Evolutionary conservation across 2,888 invertebrate species (phyloP).

Genomic region (Zaprionus lineosus): DNA sequence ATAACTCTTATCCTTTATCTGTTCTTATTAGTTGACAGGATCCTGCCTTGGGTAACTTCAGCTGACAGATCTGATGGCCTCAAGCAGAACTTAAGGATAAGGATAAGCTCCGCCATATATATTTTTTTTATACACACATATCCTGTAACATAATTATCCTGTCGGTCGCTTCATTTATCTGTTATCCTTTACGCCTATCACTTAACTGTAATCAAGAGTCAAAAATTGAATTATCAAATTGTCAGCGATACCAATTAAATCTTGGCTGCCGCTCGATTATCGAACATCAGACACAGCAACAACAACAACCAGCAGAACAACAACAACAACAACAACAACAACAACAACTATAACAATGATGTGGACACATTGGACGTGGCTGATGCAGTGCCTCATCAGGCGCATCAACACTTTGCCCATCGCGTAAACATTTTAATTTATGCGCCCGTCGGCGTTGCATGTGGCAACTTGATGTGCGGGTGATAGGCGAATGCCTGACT

Average conservation of each 20-base stretch:
- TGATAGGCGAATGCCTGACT: no score
- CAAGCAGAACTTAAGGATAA: no score
- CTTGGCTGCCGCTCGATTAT: not conserved
- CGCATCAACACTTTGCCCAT: conserved; percentile 51
- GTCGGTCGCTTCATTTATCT: no score
- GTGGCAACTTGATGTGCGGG: conserved; percentile 5
- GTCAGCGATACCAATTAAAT: conserved; percentile 23
- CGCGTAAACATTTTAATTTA: conserved; percentile 65
- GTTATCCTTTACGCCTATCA: no score
- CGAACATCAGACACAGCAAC: not conserved
- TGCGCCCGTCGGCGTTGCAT: conserved; percentile 42
- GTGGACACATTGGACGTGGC: not conserved
- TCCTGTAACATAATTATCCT: no score
- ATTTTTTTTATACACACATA: no score
- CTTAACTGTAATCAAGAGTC: no score
- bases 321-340: not conserved
- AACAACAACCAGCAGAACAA: not conserved
- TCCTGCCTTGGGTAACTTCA: no score
- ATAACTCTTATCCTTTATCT: no score
- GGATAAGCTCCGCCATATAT: no score
- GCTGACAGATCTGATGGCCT: no score
- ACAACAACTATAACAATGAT: not conserved
- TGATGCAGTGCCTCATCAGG: conserved; percentile 19
- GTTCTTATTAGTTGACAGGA: no score
- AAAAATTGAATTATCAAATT: conserved; percentile 37